Evolutionary conservation across 2,797 vertebrate species (phyloP).

Genomic region (Pangasius larnaudii): DNA sequence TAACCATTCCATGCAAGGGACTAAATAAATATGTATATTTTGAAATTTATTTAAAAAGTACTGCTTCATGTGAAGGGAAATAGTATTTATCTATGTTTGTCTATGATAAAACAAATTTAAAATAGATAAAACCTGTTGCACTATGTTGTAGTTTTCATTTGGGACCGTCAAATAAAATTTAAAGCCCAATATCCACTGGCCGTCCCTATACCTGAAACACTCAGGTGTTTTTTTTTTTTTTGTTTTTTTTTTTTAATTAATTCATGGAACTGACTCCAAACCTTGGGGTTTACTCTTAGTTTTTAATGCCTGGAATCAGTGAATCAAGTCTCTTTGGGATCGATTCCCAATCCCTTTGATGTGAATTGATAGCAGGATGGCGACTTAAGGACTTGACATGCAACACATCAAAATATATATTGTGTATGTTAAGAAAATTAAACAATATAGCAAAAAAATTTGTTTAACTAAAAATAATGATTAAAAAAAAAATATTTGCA

Average conservation of each 20-base stretch:
- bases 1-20: neutral
- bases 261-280: neutral
- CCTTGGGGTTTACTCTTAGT: neutral
- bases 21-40: neutral
- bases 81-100: neutral
- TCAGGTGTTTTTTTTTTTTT: neutral
- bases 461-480: too few species aligned
- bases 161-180: neutral
- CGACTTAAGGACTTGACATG: too few species aligned
- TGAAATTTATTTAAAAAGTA: neutral
- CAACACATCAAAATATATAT: too few species aligned
- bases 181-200: neutral
- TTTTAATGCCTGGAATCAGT: neutral
- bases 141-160: neutral
- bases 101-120: neutral
- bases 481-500: too few species aligned
- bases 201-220: neutral
- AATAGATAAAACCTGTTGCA: neutral
- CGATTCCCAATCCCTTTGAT: neutral
- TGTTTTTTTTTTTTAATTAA: too few species aligned
- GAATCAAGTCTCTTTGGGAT: neutral
- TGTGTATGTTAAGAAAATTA: too few species aligned
- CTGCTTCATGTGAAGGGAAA: neutral
- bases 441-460: too few species aligned
- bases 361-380: too few species aligned